Evolutionary conservation across 92 coral and sea anemone genomes (phyloP).

Genomic region (Zoanthus gigantus): DNA sequence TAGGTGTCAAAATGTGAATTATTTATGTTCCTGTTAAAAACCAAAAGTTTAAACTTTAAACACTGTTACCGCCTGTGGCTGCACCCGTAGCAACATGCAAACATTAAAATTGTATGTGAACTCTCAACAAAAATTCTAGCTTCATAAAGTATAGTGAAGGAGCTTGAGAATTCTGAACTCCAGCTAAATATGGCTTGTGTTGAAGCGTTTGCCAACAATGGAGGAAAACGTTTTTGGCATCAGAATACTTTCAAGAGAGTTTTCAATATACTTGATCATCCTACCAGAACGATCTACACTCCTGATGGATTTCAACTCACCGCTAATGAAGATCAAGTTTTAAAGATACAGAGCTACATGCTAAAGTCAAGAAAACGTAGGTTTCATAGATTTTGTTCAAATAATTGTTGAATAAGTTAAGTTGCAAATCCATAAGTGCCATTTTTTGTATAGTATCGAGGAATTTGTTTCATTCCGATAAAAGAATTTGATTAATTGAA

Average conservation of each 20-base stretch:
- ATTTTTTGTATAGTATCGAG: background rate
- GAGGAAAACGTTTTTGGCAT: conserved; percentile 5
- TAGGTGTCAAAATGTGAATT: conserved; percentile 26
- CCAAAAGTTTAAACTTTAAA: background rate
- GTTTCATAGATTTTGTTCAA: conserved; percentile 1
- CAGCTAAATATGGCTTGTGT: background rate
- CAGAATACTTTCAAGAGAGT: conserved; percentile 77
- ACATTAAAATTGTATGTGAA: background rate
- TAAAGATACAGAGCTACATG: conserved; percentile 12
- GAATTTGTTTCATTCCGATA: background rate
- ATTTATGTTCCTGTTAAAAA: conserved; percentile 10
- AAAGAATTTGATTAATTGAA: no score
- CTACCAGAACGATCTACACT: conserved; percentile 35
- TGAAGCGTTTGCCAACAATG: background rate
- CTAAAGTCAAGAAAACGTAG: conserved; percentile 19
- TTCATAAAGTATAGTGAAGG: background rate
- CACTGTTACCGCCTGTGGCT: background rate
- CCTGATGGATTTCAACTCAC: background rate
- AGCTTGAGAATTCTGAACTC: background rate
- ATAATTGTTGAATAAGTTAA: background rate
- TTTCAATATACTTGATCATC: conserved; percentile 70
- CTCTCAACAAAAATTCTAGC: background rate
- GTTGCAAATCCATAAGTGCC: background rate
- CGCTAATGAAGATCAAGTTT: conserved; percentile 14
- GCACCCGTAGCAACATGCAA: conserved; percentile 29